Base-by-base conservation (phyloP, 2,888 invertebrate genomes). In the Microctonus aethiopoides region DNA sequence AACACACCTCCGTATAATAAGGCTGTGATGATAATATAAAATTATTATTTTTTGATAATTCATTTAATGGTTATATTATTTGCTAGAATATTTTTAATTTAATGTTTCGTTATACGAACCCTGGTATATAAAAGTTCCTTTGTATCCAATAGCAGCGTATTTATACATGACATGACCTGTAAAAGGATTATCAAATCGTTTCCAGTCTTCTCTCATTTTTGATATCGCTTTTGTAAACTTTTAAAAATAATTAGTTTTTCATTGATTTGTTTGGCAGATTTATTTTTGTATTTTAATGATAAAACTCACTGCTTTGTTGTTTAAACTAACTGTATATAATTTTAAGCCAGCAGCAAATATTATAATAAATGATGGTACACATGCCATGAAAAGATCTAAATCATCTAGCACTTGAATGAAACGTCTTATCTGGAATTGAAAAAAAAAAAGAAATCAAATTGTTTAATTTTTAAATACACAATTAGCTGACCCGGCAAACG, bases 121-220 rank as follows among this genome's bases (percentile, higher is more conserved):
- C n/a, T 61, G 36, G 24, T 72, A 65, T 24, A 20, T 2, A 1
- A 69, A 16, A 1, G 68, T 72, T 16, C 36, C 39, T 26, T 20
- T 34, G 22, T 62, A 61, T 29, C 69, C 69, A 57, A 54, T 20
- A 5, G 16, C 36, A 13, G 66, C 57, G 39, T 72, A 39, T 69
- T 29, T 66, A 9, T 72, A 24, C 54, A 69, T 36, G 41, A 69
- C 63, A 5, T 6, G 26, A 4, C 52, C 24, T 13, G 61, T 52
- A 10, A 65, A 63, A 22, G 72, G 41, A 36, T 22, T 62, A 9
- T 62, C 34, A 5, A 66, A 57, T 36, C 9, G 36, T 7, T 60
- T 10, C 72, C 72, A 72, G 16, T 68, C 69, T 13, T 41, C 16
- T 1, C 59, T 22, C 1, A 72, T 52, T 34, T 52, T 56, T 3